phyloP scores from a whole-genome alignment of 2,797 vertebrate genomes.

The Sparus aurata region DNA sequence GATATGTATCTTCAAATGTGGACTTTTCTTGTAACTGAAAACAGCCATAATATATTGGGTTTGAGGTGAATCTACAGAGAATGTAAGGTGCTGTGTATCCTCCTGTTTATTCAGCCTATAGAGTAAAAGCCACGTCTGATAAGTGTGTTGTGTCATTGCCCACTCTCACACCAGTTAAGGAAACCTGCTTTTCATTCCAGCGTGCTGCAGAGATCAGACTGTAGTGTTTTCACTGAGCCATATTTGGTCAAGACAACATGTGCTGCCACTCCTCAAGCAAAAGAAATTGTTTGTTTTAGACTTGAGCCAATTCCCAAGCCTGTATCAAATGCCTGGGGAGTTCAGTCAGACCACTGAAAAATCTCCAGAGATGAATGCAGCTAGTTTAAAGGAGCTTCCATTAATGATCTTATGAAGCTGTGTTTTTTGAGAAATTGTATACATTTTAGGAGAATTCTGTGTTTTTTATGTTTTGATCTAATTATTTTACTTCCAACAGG shows the following conservation, averaged over 20 bases:
- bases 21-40: not conserved
- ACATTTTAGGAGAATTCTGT: not conserved
- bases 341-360: conserved; percentile 24
- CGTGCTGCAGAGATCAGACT: conserved; percentile 44
- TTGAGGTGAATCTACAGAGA: not conserved
- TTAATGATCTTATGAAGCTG: not conserved
- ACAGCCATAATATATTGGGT: not conserved
- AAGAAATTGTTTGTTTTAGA: conserved; percentile 76
- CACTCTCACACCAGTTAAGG: conserved; percentile 67
- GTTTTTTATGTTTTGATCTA: conserved; percentile 2
- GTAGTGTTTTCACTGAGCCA: conserved; percentile 80
- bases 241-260: conserved; percentile 87
- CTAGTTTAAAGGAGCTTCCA: not conserved
- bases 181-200: conserved; percentile 69
- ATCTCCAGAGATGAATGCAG: conserved; percentile 9
- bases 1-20: not conserved
- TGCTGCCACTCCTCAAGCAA: conserved; percentile 68
- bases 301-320: conserved; percentile 54
- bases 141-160: conserved; percentile 40
- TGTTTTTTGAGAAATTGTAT: not conserved
- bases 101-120: not conserved
- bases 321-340: conserved; percentile 39
- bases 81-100: too few relatives aligned
- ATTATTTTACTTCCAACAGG: not conserved
- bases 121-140: conserved; percentile 15